Evolutionary conservation across 1,140 invertebrate species (phyloP), one percentile per base, ranked within the genome.

Genomic region (Chironomus tepperi): DNA sequence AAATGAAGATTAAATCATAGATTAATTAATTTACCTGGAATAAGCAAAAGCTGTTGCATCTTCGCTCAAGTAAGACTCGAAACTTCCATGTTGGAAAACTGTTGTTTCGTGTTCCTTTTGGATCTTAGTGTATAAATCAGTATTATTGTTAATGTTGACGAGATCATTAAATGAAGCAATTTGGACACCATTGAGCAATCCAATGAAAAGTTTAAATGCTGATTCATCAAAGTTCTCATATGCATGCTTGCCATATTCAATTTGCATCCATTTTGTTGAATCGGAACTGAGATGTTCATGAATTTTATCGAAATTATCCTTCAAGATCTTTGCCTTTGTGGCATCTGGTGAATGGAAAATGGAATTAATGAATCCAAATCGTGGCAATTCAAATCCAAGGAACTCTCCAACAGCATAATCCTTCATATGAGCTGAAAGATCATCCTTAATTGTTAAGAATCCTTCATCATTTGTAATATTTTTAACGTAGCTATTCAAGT

Each of bases 101-200:
- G 82, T 81, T 15, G 83, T 82, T 9, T 79, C 76, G 47, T 85
- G 81, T 74, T 84, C 77, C 24, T 83, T 78, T 7, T 85, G 74
- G 10, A 89, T 78, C 70, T 83, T 79, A 43, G 79, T 79, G 73
- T 77, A 79, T 64, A 76, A 78, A 6, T 75, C 73, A 64, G 81
- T 76, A 42, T 79, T 79, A 0, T 76, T 74, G 42, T 79, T 82
- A 3, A 77, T 78, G 70, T 82, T 79, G 16, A 81, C 75, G 15
- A 80, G 79, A 80, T 86, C 89, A 81, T 82, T 88, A 79, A 85
- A 85, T 80, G 81, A 87, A 79, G 86, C 81, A 70, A 94, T 84
- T 0, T 91, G 87, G 0, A 90, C 90, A 1, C 92, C 93, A 0
- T 90, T 90, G 64, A 94, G 79, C 15, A 94, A 80, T 75, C 92